Conservation (phyloP, 2,888 invertebrate species). For the Caenorhabditis macrosperma region DNA sequence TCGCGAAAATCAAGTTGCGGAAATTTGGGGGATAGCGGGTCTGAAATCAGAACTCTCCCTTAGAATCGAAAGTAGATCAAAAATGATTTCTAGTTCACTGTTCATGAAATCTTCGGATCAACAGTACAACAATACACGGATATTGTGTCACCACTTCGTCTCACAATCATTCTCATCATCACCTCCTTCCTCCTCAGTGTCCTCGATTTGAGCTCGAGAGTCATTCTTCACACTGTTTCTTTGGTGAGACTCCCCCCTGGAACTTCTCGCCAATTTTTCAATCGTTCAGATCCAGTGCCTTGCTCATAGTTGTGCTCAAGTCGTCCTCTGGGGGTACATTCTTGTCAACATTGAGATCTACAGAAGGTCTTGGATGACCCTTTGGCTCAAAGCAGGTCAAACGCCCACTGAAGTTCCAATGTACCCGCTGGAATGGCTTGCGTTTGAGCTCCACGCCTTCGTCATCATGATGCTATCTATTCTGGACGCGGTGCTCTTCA, state of each 20-base stretch:
- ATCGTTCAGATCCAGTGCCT: conserved; percentile 41
- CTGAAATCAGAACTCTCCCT: too few relatives aligned
- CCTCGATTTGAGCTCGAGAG: conserved; percentile 27
- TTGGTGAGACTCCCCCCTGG: conserved; percentile 8
- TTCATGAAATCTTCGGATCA: conserved; percentile 6
- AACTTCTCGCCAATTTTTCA: background rate
- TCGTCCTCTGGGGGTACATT: conserved; percentile 27
- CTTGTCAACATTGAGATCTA: conserved; percentile 28
- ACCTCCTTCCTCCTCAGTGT: conserved; percentile 30
- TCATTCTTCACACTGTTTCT: conserved; percentile 1
- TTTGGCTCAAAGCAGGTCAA: conserved; percentile 10
- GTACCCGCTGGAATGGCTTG: conserved; percentile 35
- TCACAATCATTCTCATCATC: conserved; percentile 30
- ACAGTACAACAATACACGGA: background rate
- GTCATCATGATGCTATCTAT: conserved; percentile 31
- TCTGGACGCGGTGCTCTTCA: conserved; percentile 18
- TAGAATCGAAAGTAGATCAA: background rate
- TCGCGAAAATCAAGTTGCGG: too few relatives aligned
- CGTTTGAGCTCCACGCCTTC: conserved; percentile 34
- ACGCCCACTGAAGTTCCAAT: conserved; percentile 24
- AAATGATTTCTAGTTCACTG: conserved; percentile 19
- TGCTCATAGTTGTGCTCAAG: conserved; percentile 26
- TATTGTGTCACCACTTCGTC: conserved; percentile 33
- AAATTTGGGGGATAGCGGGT: too few relatives aligned
- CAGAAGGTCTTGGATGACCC: conserved; percentile 17